These are phyloP conservation scores for Pseudomyrmex concolor DNA, from an alignment of 1,140 invertebrate genomes.

Conservation along the genomic window DNA sequence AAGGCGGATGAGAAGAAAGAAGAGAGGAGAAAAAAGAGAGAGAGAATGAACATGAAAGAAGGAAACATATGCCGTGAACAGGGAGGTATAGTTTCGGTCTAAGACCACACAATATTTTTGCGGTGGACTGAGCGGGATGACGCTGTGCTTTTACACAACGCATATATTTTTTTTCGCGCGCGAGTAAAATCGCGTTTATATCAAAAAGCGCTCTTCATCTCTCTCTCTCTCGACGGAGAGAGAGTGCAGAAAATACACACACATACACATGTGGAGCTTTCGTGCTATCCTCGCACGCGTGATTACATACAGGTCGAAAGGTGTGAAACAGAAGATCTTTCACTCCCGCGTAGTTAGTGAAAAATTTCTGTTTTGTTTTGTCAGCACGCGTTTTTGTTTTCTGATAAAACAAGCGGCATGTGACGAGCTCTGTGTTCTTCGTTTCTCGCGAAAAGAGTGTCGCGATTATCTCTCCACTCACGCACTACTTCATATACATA, in stretches of 20 bases:
- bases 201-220: background rate
- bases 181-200: background rate
- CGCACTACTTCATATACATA: background rate
- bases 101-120: conserved; percentile 76
- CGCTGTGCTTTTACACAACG: conserved; percentile 10
- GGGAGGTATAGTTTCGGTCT: conserved; percentile 77
- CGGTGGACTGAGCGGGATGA: conserved; percentile 79
- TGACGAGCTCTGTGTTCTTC: background rate
- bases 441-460: background rate
- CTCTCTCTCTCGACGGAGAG: background rate
- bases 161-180: background rate
- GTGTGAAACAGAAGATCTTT: background rate
- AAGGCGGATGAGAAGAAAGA: conserved; percentile 22
- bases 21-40: background rate
- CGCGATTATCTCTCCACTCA: conserved; percentile 5
- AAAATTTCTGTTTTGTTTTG: too few species aligned
- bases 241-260: background rate
- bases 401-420: background rate
- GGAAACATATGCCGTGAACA: conserved; percentile 46
- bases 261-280: background rate
- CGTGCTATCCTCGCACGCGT: conserved; percentile 22
- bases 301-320: background rate
- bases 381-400: conserved; percentile 10
- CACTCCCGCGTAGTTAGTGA: background rate
- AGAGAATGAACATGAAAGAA: background rate